Percentiles rank a stretch among this genome's conserved stretches.
Conservation (phyloP, 1,140 invertebrate species). For the Drosophila novamexicana region DNA sequence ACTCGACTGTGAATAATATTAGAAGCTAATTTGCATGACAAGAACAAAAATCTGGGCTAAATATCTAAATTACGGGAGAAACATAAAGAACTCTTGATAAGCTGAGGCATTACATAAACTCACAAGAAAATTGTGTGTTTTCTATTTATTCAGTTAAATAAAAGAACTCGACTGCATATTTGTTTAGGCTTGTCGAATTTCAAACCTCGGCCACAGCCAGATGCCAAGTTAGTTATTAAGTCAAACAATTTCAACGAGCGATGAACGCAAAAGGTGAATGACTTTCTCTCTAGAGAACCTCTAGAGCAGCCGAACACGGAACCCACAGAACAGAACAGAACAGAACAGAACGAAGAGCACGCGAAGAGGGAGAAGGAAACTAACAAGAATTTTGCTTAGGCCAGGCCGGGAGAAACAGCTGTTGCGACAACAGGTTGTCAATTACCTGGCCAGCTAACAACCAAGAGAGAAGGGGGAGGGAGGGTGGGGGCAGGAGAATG, state of each 20-base stretch:
- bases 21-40: conserved; percentile 37
- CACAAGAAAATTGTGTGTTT: not conserved
- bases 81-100: conserved; percentile 12
- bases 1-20: conserved; percentile 30
- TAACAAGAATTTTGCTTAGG: conserved; percentile 38
- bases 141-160: too few relatives aligned
- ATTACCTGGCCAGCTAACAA: not conserved
- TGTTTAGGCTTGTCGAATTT: conserved; percentile 13
- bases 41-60: conserved; percentile 31
- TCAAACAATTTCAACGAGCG: conserved; percentile 34
- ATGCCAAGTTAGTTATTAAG: conserved; percentile 53
- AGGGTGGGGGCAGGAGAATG: not conserved
- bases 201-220: conserved; percentile 23
- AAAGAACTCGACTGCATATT: conserved; percentile 24
- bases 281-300: conserved; percentile 63
- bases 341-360: conserved; percentile 25
- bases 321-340: conserved; percentile 21
- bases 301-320: too few relatives aligned
- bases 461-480: not conserved
- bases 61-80: not conserved
- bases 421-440: conserved; percentile 41
- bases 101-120: conserved; percentile 30
- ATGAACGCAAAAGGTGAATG: conserved; percentile 69
- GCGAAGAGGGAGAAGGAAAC: conserved; percentile 22
- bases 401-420: conserved; percentile 25